phyloP scores from a whole-genome alignment of 2,797 vertebrate species.

The Gephyroberyx darwinii region DNA sequence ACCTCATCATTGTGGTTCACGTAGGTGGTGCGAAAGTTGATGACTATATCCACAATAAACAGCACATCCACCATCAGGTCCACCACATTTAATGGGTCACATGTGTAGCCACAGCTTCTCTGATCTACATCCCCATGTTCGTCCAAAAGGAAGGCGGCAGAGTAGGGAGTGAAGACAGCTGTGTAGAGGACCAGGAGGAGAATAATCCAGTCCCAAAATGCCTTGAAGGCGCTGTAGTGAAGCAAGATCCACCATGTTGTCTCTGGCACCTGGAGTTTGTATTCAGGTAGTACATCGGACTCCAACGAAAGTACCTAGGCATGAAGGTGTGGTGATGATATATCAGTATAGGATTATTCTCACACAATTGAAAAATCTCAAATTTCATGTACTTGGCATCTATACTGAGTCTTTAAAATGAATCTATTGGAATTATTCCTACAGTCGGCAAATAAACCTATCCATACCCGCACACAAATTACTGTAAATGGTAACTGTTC shows the following conservation, averaged over 20 bases:
- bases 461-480: too few relatives aligned
- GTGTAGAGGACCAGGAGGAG: slow-evolving; percentile 97
- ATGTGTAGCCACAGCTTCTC: slow-evolving; percentile 87
- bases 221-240: slow-evolving; percentile 98
- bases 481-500: neutral
- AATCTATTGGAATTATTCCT: slow-evolving; percentile 1
- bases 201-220: slow-evolving; percentile 98
- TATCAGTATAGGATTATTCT: slow-evolving; percentile 19
- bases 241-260: slow-evolving; percentile 93
- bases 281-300: slow-evolving; percentile 91
- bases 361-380: neutral
- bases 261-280: slow-evolving; percentile 91
- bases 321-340: slow-evolving; percentile 18
- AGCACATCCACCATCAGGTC: slow-evolving; percentile 95
- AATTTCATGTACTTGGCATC: neutral
- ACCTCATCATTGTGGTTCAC: slow-evolving; percentile 94
- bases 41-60: slow-evolving; percentile 95
- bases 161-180: slow-evolving; percentile 94
- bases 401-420: neutral
- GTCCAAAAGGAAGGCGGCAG: slow-evolving; percentile 92
- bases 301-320: slow-evolving; percentile 93
- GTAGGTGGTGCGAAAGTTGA: slow-evolving; percentile 97
- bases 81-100: slow-evolving; percentile 90
- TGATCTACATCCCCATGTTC: slow-evolving; percentile 86
- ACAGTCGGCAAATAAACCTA: neutral